These are phyloP conservation scores for Amiota mariae DNA, from an alignment of 2,888 invertebrate species.

Conservation along the genomic window DNA sequence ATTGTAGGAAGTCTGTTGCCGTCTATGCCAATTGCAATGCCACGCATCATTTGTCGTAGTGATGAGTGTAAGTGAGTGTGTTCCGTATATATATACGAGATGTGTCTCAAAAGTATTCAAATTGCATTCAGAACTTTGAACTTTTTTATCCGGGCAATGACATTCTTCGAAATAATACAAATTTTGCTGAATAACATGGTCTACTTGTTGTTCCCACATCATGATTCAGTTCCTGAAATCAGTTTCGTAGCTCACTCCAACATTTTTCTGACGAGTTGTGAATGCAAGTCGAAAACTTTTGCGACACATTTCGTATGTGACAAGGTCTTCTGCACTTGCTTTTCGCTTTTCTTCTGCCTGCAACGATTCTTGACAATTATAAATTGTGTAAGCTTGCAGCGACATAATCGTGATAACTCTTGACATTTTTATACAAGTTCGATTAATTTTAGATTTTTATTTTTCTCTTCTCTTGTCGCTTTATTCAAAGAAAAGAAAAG, in stretches of 20 bases:
- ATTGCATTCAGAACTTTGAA: no score
- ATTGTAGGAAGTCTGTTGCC: slow-evolving; percentile 41
- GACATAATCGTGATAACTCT: slow-evolving; percentile 63
- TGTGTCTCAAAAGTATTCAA: no score
- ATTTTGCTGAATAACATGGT: no score
- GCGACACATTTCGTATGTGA: no score
- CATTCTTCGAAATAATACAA: no score
- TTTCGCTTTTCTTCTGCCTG: not conserved
- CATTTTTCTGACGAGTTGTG: no score
- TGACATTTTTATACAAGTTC: slow-evolving; percentile 42
- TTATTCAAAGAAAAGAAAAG: not conserved
- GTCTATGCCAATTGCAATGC: slow-evolving; percentile 37
- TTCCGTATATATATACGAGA: no score
- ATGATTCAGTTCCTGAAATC: no score
- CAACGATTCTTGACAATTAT: slow-evolving; percentile 55
- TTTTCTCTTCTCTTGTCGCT: not conserved
- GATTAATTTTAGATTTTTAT: slow-evolving; percentile 28
- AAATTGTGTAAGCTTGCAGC: slow-evolving; percentile 58
- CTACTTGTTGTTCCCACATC: no score
- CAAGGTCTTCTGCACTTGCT: not conserved
- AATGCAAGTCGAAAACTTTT: no score
- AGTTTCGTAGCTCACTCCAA: no score
- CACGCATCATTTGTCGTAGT: slow-evolving; percentile 17
- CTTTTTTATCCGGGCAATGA: no score
- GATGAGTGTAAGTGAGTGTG: not conserved